phyloP scores from a whole-genome alignment of 2,797 vertebrate species.

The Tauraco hartlaubi region DNA sequence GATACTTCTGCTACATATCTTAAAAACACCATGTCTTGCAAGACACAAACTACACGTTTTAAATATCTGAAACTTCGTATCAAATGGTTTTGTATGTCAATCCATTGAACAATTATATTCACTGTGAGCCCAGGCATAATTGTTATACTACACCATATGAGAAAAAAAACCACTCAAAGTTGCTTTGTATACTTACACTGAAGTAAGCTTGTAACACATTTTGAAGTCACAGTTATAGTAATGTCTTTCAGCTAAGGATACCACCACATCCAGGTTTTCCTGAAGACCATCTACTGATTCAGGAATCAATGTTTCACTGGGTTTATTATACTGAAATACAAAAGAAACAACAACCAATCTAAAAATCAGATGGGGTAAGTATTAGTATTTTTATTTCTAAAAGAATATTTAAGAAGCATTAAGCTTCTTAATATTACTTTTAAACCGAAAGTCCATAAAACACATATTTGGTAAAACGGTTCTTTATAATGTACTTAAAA shows the following conservation, averaged over 20 bases:
- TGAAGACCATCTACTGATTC: slow-evolving; percentile 94
- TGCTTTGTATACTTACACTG: slow-evolving; percentile 87
- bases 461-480: neutral
- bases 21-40: neutral
- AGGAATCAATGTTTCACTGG: slow-evolving; percentile 94
- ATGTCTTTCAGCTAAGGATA: slow-evolving; percentile 97
- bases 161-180: neutral
- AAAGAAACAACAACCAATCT: neutral
- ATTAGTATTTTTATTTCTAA: neutral
- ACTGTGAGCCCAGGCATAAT: neutral
- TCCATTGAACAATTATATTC: neutral
- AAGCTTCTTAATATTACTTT: neutral
- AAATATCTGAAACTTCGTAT: neutral
- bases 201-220: slow-evolving; percentile 99
- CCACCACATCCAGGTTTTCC: slow-evolving; percentile 96
- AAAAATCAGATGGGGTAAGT: neutral
- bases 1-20: neutral
- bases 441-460: neutral
- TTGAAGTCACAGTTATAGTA: slow-evolving; percentile 99
- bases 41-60: neutral
- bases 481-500: neutral
- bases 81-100: neutral
- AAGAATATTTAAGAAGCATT: neutral
- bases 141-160: neutral
- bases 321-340: slow-evolving; percentile 90